A percentile compares a stretch with the other conserved stretches of the same genome.
Conservation (phyloP, 2,888 invertebrate species). For the Altica lythri region DNA sequence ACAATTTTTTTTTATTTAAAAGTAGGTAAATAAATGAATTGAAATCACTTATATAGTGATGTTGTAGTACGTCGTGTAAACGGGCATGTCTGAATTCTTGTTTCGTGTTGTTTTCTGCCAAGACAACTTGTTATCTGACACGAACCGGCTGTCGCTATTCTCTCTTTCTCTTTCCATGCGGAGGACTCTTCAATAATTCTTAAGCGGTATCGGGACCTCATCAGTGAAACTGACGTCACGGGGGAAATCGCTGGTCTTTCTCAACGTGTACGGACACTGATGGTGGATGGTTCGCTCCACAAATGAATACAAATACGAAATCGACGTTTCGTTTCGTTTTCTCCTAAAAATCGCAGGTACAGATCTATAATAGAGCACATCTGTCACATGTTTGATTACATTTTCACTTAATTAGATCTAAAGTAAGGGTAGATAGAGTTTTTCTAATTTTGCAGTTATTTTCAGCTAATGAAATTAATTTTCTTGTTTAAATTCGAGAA, state of each 20-base stretch:
- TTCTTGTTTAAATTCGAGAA: too few species aligned
- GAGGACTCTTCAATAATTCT: conserved; percentile 33
- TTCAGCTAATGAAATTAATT: too few species aligned
- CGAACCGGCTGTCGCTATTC: conserved; percentile 32
- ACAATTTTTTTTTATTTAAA: neutral
- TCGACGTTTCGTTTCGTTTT: too few species aligned
- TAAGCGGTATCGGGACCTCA: conserved; percentile 31
- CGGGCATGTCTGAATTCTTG: conserved; percentile 48
- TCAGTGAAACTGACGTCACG: conserved; percentile 26
- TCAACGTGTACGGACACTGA: too few species aligned
- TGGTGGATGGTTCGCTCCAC: too few species aligned
- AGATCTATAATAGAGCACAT: too few species aligned
- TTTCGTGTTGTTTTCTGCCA: conserved; percentile 49
- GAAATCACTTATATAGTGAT: conserved; percentile 24
- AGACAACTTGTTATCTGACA: conserved; percentile 52
- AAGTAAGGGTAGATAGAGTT: too few species aligned
- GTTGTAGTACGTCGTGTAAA: conserved; percentile 46
- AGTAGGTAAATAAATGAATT: conserved; percentile 11
- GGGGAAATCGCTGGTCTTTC: conserved; percentile 3
- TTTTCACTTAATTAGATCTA: too few species aligned
- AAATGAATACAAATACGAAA: too few species aligned
- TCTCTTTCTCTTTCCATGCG: conserved; percentile 25
- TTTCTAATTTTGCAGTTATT: too few species aligned
- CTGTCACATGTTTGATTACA: too few species aligned
- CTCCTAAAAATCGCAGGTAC: too few species aligned